Evolutionary conservation across 2,888 invertebrate species (phyloP), one percentile per base, ranked within the genome.

Genomic region (Drosophila limbata): DNA sequence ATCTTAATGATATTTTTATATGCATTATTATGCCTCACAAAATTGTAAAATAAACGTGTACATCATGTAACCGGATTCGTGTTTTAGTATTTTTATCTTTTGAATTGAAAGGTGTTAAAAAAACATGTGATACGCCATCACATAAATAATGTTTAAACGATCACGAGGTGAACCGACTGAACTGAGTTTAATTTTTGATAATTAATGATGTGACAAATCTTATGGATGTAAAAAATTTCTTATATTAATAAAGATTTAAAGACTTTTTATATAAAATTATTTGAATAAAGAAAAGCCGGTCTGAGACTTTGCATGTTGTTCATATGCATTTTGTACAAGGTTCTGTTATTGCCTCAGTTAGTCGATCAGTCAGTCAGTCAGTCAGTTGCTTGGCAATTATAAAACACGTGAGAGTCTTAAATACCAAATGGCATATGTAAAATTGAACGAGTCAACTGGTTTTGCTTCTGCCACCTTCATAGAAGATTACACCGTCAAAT

Each of bases 341-440:
- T 40, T 55, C 25, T 55, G 45, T 44, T 45, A 52, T 13, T 25
- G 53, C 25, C n/a, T 44, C 33, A 45, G 19, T 56, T 11, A 59
- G 48, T 55, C 60, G 52, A 39, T 61, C 45, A 44, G 50, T 55
- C 17, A 40, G 13, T 37, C 33, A 48, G 37, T 63, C 40, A 57
- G 19, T 62, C 35, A 17, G 51, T 33, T 52, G 28, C 37, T 45
- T 39, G 56, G 47, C 61, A 71, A 88, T 76, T 79, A 84, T 47
- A 70, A 65, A 76, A 84, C 84, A 89, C 89, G 85, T 79, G 84
- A 84, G 68, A 47, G 45, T 45, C 64, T 45, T 57, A 84, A 89
- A 81, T 78, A 74, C 71, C 84, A 79, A 79, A 78, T 62, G 73
- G 69, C 65, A 62, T 51, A 70, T 71, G 72, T 63, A 84, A 52